phyloP scores from a whole-genome alignment of 2,888 invertebrate genomes.

The Calameuta idolon region DNA sequence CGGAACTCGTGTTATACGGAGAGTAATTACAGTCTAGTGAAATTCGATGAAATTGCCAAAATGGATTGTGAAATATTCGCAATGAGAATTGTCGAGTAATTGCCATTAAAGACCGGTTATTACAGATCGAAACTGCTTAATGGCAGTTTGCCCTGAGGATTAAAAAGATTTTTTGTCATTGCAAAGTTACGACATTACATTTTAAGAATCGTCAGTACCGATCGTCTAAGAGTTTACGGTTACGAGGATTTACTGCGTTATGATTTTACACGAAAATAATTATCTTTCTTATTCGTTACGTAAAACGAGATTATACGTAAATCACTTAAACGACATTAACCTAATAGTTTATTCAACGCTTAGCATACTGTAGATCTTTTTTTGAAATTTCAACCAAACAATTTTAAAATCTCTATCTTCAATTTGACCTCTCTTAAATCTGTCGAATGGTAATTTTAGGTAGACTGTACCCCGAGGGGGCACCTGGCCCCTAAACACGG shows the following conservation, averaged over 20 bases:
- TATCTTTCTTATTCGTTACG: background rate
- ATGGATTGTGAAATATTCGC: background rate
- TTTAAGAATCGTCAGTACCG: background rate
- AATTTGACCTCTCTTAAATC: background rate
- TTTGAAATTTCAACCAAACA: background rate
- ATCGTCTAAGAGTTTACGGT: background rate
- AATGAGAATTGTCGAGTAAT: background rate
- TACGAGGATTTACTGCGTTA: background rate
- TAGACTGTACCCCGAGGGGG: conserved; percentile 15
- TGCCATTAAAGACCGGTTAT: background rate
- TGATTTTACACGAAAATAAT: background rate
- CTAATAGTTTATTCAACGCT: background rate
- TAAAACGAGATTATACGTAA: background rate
- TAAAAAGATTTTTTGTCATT: background rate
- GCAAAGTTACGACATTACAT: background rate
- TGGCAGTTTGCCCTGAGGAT: background rate
- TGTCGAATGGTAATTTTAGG: background rate
- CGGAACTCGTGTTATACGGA: background rate
- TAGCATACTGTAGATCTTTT: background rate
- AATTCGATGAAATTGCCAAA: background rate
- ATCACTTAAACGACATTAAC: background rate
- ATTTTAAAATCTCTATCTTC: background rate
- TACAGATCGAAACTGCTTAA: background rate
- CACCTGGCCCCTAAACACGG: conserved; percentile 26
- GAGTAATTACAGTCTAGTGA: background rate